Evolutionary conservation across 2,888 invertebrate genomes (phyloP).

Genomic region (Adela reaumurella): DNA sequence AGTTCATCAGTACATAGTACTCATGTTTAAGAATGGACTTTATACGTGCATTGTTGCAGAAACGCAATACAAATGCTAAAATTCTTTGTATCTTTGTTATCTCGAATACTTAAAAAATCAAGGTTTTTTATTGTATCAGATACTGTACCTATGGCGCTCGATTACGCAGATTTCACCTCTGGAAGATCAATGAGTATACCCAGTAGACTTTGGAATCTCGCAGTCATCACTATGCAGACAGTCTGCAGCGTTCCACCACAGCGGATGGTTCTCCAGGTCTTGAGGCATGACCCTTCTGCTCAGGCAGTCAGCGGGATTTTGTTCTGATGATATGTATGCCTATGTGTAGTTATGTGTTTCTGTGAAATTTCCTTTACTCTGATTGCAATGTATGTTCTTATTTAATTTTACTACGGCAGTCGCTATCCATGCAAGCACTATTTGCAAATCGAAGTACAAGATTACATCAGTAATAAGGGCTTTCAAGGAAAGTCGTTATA

Average conservation of each 20-base stretch:
- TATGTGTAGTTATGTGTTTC: conserved; percentile 7
- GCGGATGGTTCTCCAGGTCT: background rate
- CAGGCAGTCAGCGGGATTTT: conserved; percentile 10
- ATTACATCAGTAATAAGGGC: conserved; percentile 4
- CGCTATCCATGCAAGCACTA: conserved; percentile 13
- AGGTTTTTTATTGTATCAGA: no score
- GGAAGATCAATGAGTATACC: no score
- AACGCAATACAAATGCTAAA: no score
- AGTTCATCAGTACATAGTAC: no score
- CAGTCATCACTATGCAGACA: conserved; percentile 7
- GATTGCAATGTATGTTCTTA: conserved; percentile 12
- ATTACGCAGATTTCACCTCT: no score
- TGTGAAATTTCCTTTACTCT: conserved; percentile 10
- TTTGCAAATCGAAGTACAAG: conserved; percentile 13
- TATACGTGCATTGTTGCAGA: no score
- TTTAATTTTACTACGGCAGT: conserved; percentile 7
- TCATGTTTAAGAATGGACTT: no score
- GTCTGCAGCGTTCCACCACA: conserved; percentile 12
- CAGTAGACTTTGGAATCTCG: no score
- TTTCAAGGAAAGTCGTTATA: conserved; percentile 7
- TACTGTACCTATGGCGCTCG: no score
- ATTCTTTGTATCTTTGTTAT: no score
- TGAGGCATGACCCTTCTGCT: conserved; percentile 8
- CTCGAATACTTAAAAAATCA: no score
- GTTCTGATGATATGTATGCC: no score